Evolutionary conservation across 2,888 invertebrate species (phyloP).

Genomic region (Odontocerum albicorne): DNA sequence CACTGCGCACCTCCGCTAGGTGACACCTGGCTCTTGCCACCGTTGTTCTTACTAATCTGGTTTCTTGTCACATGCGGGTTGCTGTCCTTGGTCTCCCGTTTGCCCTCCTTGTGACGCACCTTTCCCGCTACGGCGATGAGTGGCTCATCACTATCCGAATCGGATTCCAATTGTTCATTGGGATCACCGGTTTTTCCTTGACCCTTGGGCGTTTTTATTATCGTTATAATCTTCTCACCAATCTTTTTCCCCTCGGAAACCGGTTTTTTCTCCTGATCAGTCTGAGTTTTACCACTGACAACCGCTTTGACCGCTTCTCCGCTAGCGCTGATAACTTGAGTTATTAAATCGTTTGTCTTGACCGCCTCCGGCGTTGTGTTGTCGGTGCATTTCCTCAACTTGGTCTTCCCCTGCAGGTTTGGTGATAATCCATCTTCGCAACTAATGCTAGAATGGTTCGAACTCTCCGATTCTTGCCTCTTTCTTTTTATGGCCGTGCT

Average conservation of each 20-base stretch:
- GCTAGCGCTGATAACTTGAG: constrained; percentile 26
- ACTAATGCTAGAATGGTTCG: constrained; percentile 64
- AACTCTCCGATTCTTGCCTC: constrained; percentile 78
- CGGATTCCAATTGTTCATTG: constrained; percentile 60
- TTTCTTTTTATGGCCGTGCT: constrained; percentile 64
- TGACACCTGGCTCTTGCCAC: constrained; percentile 32
- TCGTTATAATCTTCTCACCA: constrained; percentile 27
- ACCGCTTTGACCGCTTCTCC: constrained; percentile 13
- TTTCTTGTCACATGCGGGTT: constrained; percentile 38
- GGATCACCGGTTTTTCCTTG: constrained; percentile 34
- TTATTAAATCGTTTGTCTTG: constrained; percentile 47
- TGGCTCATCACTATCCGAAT: constrained; percentile 81
- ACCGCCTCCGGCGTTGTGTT: constrained; percentile 42
- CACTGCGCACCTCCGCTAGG: background rate
- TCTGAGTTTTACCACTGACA: constrained; percentile 7
- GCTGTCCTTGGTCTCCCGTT: constrained; percentile 5
- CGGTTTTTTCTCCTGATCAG: constrained; percentile 20
- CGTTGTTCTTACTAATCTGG: constrained; percentile 30
- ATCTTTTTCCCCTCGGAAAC: constrained; percentile 17
- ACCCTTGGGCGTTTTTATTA: background rate
- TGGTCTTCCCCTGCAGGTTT: constrained; percentile 42
- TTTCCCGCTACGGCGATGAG: constrained; percentile 70
- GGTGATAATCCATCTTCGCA: constrained; percentile 57
- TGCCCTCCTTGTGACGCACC: constrained; percentile 56
- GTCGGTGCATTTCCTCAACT: constrained; percentile 35